Evolutionary conservation across 2,888 invertebrate species (phyloP), one percentile per base, ranked within the genome.

Genomic region (Dolichomitus sp.): DNA sequence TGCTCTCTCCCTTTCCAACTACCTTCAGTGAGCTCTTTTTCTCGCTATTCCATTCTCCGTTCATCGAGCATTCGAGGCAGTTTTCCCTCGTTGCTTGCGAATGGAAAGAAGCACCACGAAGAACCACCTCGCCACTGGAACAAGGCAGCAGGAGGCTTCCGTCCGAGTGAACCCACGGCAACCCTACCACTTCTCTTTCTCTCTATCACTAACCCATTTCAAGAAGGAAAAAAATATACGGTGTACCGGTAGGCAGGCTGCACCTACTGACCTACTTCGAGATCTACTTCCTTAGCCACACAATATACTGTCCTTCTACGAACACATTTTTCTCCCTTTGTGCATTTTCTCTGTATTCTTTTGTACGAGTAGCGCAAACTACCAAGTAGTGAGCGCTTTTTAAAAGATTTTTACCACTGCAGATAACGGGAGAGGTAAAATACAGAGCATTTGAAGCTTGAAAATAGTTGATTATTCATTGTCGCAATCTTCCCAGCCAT

Each of bases 221-320:
- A 48, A 59, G 72, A 59, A 59, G 30, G 72, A 59, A 59, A 72
- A 33, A 70, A 72, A 72, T 59, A 72, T 72, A 72, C 69, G 69
- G 17, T 27, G 6, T 42, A 70, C 45, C 72, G 30, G 19, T 19
- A n/a, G 45, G 72, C 27, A 19, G 17, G 59, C 59, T 72, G 45
- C 72, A 59, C 30, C 59, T 70, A 63, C 69, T 78, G 78, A 82
- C 78, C 81, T 59, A 82, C 74, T 77, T 82, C 11, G 63, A 23
- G 59, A 37, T 19, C 61, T 42, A 52, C 81, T 78, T 81, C 37
- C 57, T 61, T 54, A 12, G 37, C 40, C 61, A 23, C 81, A 48
- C 68, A 75, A 57, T 72, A 42, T 45, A 65, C 48, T 12, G n/a
- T 45, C 59, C 30, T 23, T 23, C 57, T 42, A 17, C 27, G 42